These are phyloP conservation scores for Ricordea florida DNA, from an alignment of 92 coral and sea anemone species.

Conservation along the genomic window DNA sequence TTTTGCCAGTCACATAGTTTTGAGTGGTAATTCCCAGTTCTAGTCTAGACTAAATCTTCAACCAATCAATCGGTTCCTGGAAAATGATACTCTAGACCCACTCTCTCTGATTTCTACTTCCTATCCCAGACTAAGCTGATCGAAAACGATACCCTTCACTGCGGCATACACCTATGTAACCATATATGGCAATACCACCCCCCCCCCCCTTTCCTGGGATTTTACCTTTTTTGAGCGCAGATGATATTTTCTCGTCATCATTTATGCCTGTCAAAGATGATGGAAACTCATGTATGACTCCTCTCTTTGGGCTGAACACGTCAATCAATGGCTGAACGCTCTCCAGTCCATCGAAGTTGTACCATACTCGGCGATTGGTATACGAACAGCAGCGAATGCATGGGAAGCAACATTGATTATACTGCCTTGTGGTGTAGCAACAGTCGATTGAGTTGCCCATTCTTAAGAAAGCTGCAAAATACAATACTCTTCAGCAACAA, in stretches of 20 bases:
- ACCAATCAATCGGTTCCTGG: no score
- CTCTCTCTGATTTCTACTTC: no score
- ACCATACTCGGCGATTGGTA: constrained; percentile 56
- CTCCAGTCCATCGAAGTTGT: constrained; percentile 70
- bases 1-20: no score
- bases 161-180: neutral
- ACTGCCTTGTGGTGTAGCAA: constrained; percentile 58
- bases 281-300: constrained; percentile 40
- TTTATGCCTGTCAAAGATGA: constrained; percentile 16
- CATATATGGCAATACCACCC: no score
- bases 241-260: constrained; percentile 29
- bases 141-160: neutral
- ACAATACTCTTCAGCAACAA: no score
- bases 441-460: constrained; percentile 69
- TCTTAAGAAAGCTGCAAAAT: neutral
- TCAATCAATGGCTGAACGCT: constrained; percentile 62
- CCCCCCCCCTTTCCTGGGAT: no score
- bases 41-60: no score
- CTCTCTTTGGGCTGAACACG: constrained; percentile 40
- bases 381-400: constrained; percentile 66
- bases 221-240: constrained; percentile 34
- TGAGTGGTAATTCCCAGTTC: no score
- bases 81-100: no score
- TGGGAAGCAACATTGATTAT: constrained; percentile 51
- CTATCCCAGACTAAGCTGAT: neutral